Evolutionary conservation across 2,113 vertebrate genomes (phyloP), one percentile per base, ranked within the genome.

Genomic region (Pelecanoides urinatrix): DNA sequence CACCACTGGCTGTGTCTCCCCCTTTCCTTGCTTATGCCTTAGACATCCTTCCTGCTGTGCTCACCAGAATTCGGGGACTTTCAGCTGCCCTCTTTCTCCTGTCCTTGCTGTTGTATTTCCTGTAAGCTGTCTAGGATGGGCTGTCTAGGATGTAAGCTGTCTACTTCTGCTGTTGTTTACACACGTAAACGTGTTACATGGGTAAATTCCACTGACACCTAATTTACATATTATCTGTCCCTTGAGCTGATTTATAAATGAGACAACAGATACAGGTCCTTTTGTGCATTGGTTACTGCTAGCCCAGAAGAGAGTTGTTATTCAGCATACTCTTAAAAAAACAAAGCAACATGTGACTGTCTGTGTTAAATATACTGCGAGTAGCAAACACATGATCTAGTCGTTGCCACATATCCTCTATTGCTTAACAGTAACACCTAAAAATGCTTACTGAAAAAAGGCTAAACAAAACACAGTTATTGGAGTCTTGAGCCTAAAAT

Each of bases 1-100:
- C 13, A 1, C 34, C 8, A 0, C 34, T 7, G 0, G 7, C 62
- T 6, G 0, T 17, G 19, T 16, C 34, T 20, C 22, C 32, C 18
- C 34, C 36, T 30, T 30, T 44, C 58, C 59, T 7, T 36, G 36
- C 62, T 70, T 2, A 0, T 6, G 18, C 55, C 52, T 32, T 1
- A 1, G 32, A 4, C 30, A 7, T 7, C 34, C 34, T 40, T 34
- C 7, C 26, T n/a, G 63, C 42, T 47, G 52, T 4, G 8, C 44
- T 38, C 47, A 3, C 55, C 44, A 3, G 15, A 30, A 6, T 23
- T 16, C 1, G 0, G 58, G 78, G 45, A 10, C 5, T 17, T 34
- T 18, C 63, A 7, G 13, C 76, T 55, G 55, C 27, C 45, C 12
- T 12, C 9, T 45, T 22, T 17, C 19, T 61, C 12, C 71, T 65